Percentiles rank a stretch among this genome's conserved stretches.
Evolutionary conservation across 2,888 invertebrate genomes (phyloP).

Genomic region (Augiades crinisus): DNA sequence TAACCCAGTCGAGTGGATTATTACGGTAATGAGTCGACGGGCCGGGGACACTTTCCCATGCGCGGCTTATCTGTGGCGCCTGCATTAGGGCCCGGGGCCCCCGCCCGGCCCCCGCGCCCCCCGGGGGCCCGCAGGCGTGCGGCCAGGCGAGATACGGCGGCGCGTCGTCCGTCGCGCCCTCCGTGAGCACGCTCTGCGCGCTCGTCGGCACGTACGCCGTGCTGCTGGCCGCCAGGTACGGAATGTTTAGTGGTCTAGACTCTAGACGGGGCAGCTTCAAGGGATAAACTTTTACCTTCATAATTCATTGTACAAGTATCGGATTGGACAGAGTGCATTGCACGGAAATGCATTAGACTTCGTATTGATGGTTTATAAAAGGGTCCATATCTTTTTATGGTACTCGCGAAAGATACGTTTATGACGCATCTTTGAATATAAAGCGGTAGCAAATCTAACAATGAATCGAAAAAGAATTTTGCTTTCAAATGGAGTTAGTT

Average conservation of each 20-base stretch:
- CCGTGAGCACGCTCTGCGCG: too few relatives aligned
- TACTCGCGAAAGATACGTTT: constrained; percentile 1
- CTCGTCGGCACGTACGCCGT: too few relatives aligned
- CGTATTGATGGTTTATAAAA: constrained; percentile 8
- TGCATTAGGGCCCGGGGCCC: constrained; percentile 42
- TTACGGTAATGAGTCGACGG: constrained; percentile 25
- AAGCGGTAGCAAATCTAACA: too few relatives aligned
- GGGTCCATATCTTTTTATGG: constrained; percentile 16
- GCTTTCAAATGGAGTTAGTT: too few relatives aligned
- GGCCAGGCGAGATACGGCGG: too few relatives aligned
- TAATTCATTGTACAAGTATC: constrained; percentile 9
- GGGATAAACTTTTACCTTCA: constrained; percentile 13
- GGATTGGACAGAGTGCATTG: constrained; percentile 1
- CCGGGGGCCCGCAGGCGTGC: too few relatives aligned
- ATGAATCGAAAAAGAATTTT: too few relatives aligned
- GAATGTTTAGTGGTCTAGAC: too few relatives aligned
- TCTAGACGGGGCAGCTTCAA: constrained; percentile 25
- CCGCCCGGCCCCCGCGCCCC: constrained; percentile 28
- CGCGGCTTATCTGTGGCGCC: constrained; percentile 58
- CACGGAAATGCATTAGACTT: constrained; percentile 13
- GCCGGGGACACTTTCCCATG: constrained; percentile 57
- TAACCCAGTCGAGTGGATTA: constrained; percentile 24
- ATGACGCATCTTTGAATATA: too few relatives aligned
- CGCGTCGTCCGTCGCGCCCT: too few relatives aligned
- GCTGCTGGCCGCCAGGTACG: too few relatives aligned